A percentile compares a stretch with the other conserved stretches of the same genome.
Conservation (phyloP, 1,140 invertebrate genomes). For the Drosophila dunni region DNA sequence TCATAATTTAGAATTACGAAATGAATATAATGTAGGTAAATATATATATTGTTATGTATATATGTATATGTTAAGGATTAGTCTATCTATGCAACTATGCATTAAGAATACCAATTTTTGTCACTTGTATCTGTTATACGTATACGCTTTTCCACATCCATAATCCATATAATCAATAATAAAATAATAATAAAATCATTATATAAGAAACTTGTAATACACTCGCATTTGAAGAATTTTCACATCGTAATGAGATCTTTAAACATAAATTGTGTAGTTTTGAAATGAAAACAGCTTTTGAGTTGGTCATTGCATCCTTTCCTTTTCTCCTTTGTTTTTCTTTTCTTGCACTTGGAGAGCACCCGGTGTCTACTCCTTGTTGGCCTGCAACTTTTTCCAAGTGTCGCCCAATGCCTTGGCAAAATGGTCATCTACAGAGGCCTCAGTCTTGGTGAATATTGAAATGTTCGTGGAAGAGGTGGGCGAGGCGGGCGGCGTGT, state of each 20-base stretch:
- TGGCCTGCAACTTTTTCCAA: constrained; percentile 93
- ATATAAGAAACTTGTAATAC: constrained; percentile 77
- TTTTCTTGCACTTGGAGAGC: neutral
- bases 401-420: constrained; percentile 97
- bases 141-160: constrained; percentile 73
- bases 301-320: constrained; percentile 47
- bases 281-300: constrained; percentile 76
- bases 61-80: constrained; percentile 70
- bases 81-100: constrained; percentile 54
- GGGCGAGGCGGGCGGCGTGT: constrained; percentile 74
- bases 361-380: constrained; percentile 61
- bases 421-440: constrained; percentile 97
- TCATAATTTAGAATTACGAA: constrained; percentile 61
- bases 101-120: constrained; percentile 77
- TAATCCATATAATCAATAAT: constrained; percentile 41
- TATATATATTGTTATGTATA: constrained; percentile 20
- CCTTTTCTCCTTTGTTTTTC: neutral
- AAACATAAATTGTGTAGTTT: constrained; percentile 74
- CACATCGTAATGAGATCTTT: constrained; percentile 79
- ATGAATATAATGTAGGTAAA: constrained; percentile 43
- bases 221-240: constrained; percentile 79
- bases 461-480: constrained; percentile 74
- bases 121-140: constrained; percentile 63
- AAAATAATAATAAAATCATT: constrained; percentile 63
- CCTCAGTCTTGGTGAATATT: constrained; percentile 85